A percentile compares a stretch with the other conserved stretches of the same genome.
These are phyloP conservation scores for Monochamus saltuarius DNA, from an alignment of 1,140 invertebrate species.

Conservation along the genomic window DNA sequence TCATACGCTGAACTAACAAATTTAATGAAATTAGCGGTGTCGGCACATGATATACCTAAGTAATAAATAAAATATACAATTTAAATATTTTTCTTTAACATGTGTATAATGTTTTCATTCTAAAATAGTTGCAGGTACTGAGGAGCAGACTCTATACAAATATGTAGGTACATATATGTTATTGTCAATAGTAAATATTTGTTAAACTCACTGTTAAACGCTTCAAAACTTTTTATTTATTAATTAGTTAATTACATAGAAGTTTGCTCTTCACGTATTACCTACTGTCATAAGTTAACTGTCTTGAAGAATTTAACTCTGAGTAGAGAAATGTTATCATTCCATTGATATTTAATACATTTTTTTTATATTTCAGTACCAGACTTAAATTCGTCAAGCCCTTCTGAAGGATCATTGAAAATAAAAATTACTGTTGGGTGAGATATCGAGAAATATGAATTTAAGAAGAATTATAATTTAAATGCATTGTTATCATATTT, in stretches of 20 bases:
- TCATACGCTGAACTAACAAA: slow-evolving; percentile 33
- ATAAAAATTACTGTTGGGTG: slow-evolving; percentile 32
- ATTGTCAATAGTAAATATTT: slow-evolving; percentile 10
- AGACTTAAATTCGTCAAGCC: slow-evolving; percentile 37
- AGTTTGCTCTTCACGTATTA: not conserved
- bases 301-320: slow-evolving; percentile 23
- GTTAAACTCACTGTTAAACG: too few relatives aligned
- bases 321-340: not conserved
- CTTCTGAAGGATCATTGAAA: slow-evolving; percentile 32
- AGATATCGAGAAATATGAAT: not conserved
- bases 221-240: too few relatives aligned
- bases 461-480: too few relatives aligned
- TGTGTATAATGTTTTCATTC: not conserved
- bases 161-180: too few relatives aligned
- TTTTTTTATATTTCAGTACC: slow-evolving; percentile 33
- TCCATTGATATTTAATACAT: not conserved
- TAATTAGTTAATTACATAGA: too few relatives aligned
- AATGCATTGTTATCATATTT: too few relatives aligned
- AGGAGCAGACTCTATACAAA: slow-evolving; percentile 3
- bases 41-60: slow-evolving; percentile 1
- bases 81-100: not conserved
- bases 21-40: slow-evolving; percentile 29
- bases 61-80: too few relatives aligned
- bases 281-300: slow-evolving; percentile 3
- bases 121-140: slow-evolving; percentile 9